A percentile compares a stretch with the other conserved stretches of the same genome.
Evolutionary conservation across 2,888 invertebrate species (phyloP).

Genomic region (Euphydryas editha): DNA sequence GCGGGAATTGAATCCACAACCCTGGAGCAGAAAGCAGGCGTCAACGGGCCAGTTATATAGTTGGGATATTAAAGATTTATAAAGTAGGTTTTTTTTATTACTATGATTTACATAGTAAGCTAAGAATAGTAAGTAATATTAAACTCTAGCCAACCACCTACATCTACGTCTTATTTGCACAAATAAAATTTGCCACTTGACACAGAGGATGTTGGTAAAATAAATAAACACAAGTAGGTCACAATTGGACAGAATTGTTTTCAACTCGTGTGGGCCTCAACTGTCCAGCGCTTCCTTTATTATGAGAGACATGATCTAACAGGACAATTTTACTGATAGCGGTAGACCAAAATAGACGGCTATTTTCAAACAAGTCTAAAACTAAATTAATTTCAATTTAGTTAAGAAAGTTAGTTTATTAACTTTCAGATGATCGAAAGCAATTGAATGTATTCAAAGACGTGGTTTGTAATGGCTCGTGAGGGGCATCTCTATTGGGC

Average conservation of each 20-base stretch:
- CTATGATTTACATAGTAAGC: too few relatives aligned
- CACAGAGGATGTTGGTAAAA: conserved; percentile 18
- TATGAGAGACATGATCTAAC: conserved; percentile 55
- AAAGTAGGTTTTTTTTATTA: too few relatives aligned
- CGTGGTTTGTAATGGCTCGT: not conserved
- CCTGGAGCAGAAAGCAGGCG: too few relatives aligned
- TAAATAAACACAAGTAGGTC: conserved; percentile 28
- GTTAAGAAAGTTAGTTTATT: too few relatives aligned
- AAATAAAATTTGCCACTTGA: conserved; percentile 12
- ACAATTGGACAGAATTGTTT: conserved; percentile 50
- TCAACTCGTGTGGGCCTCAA: conserved; percentile 48
- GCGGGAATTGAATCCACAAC: too few relatives aligned
- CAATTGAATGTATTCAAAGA: conserved; percentile 15
- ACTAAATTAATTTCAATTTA: conserved; percentile 35
- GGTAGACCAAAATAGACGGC: conserved; percentile 37
- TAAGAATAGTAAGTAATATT: not conserved
- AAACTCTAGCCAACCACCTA: not conserved
- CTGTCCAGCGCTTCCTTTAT: conserved; percentile 55
- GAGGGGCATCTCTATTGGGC: conserved; percentile 5
- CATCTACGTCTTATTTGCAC: not conserved
- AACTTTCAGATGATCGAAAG: conserved; percentile 30
- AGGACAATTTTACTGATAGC: conserved; percentile 46
- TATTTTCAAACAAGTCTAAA: conserved; percentile 32
- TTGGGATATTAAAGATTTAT: too few relatives aligned
- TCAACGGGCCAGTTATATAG: too few relatives aligned